phyloP scores from a whole-genome alignment of 1,140 invertebrate species.

The Achroia grisella region DNA sequence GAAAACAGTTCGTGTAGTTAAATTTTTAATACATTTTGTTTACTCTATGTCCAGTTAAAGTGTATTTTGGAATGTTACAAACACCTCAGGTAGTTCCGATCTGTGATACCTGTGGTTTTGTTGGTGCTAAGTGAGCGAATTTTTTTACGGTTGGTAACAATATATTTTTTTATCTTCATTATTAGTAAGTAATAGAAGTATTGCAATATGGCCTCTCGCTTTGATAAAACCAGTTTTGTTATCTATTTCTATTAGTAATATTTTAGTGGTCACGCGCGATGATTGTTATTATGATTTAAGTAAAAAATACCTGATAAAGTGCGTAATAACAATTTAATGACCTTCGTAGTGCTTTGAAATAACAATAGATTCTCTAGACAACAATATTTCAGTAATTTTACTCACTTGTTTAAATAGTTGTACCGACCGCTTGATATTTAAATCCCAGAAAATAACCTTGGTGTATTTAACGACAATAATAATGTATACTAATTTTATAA shows the following conservation, averaged over 20 bases:
- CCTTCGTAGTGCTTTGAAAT: too few relatives aligned
- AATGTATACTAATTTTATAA: too few relatives aligned
- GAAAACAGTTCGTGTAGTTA: constrained; percentile 29
- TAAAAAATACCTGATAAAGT: too few relatives aligned
- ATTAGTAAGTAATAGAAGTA: constrained; percentile 10
- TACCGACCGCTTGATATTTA: too few relatives aligned
- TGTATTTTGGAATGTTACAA: constrained; percentile 55
- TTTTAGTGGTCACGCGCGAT: too few relatives aligned
- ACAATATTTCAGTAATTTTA: constrained; percentile 13
- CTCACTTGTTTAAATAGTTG: constrained; percentile 22
- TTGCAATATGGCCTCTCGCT: constrained; percentile 5
- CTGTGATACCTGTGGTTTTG: constrained; percentile 9
- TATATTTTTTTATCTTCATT: constrained; percentile 39
- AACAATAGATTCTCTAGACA: not conserved
- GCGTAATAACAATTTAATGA: too few relatives aligned
- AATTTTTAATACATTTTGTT: constrained; percentile 22
- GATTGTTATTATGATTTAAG: too few relatives aligned
- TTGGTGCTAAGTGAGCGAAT: constrained; percentile 32
- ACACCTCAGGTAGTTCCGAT: constrained; percentile 21
- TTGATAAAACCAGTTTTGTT: constrained; percentile 1
- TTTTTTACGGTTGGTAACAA: constrained; percentile 43
- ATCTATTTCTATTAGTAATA: too few relatives aligned
- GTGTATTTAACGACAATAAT: too few relatives aligned
- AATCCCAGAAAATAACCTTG: too few relatives aligned
- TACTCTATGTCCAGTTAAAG: constrained; percentile 18